These are phyloP conservation scores for Cotesia congregata DNA, from an alignment of 2,888 invertebrate genomes.

Conservation along the genomic window DNA sequence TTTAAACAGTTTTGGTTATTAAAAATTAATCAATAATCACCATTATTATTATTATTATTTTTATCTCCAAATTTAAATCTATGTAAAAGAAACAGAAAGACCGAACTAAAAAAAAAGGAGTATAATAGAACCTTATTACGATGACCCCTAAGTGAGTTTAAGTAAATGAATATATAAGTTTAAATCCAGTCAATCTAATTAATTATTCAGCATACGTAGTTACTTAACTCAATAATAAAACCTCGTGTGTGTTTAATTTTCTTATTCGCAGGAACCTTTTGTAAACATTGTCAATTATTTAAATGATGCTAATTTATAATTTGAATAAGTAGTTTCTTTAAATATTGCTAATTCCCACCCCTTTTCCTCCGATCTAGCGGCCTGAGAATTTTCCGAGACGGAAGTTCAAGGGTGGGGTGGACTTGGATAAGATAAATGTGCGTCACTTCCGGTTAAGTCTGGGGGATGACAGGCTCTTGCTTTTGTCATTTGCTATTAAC, in stretches of 20 bases:
- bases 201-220: not conserved
- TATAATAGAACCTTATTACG: not conserved
- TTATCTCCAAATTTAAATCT: no score
- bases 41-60: no score
- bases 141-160: not conserved
- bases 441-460: conserved; percentile 70
- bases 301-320: conserved; percentile 55
- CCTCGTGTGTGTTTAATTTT: conserved; percentile 24
- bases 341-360: not conserved
- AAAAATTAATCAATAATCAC: no score
- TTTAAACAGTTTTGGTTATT: no score
- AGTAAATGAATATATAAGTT: not conserved
- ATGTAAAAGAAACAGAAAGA: no score
- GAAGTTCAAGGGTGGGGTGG: conserved; percentile 22
- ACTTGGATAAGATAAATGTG: conserved; percentile 66
- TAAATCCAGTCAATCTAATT: not conserved
- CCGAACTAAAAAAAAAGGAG: no score
- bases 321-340: not conserved
- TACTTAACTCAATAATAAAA: conserved; percentile 1
- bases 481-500: conserved; percentile 44
- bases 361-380: not conserved
- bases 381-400: conserved; percentile 10
- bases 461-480: conserved; percentile 65
- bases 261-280: conserved; percentile 37
- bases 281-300: conserved; percentile 70